Percentiles rank a stretch among this genome's conserved stretches.
These are phyloP conservation scores for Rapana venosa DNA, from an alignment of 2,888 invertebrate genomes.

Conservation along the genomic window DNA sequence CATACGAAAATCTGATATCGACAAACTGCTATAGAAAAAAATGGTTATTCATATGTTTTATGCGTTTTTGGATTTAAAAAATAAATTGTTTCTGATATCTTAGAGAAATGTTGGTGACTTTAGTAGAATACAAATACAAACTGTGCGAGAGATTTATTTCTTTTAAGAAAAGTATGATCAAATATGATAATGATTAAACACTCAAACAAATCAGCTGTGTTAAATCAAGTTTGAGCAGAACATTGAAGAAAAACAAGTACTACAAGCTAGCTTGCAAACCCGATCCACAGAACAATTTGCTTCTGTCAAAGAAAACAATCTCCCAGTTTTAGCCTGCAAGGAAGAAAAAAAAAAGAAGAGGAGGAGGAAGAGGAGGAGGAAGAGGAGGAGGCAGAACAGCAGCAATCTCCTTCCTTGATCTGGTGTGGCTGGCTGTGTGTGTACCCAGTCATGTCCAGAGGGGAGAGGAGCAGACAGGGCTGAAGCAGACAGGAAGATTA, in stretches of 20 bases:
- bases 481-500: conserved; percentile 35
- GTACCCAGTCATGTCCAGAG: conserved; percentile 31
- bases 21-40: too few species aligned
- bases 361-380: neutral
- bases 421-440: neutral
- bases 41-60: too few species aligned
- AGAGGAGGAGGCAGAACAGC: too few species aligned
- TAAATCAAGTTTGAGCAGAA: neutral
- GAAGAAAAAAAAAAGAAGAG: neutral
- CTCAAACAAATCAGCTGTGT: neutral
- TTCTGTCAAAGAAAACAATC: neutral
- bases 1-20: too few species aligned
- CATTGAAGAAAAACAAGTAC: neutral
- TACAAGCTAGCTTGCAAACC: neutral
- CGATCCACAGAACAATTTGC: neutral
- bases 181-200: too few species aligned
- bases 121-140: too few species aligned
- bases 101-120: too few species aligned
- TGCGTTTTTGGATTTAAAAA: too few species aligned
- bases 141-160: too few species aligned
- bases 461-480: conserved; percentile 16
- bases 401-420: neutral
- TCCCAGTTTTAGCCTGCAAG: neutral
- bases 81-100: too few species aligned
- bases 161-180: too few species aligned